phyloP scores from a whole-genome alignment of 2,113 vertebrate genomes.

The Ursus arctos region DNA sequence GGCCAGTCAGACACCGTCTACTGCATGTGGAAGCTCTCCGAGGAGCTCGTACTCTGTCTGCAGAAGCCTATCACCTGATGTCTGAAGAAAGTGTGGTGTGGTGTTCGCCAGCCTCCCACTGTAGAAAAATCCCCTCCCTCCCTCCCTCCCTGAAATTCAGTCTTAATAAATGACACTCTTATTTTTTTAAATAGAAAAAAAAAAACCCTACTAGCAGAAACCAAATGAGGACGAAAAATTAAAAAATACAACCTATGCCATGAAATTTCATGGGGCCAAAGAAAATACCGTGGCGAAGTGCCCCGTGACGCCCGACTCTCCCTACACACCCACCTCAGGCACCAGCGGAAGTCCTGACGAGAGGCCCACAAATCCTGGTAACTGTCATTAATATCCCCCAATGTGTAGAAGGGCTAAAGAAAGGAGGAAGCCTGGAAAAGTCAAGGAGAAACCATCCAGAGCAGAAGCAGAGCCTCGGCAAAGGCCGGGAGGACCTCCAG shows the following conservation, averaged over 20 bases:
- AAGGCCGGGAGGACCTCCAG: not conserved
- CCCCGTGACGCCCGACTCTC: not conserved
- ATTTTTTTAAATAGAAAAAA: not conserved
- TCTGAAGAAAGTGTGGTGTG: not conserved
- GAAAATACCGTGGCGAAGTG: not conserved
- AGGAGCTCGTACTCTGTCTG: not conserved
- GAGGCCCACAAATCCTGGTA: not conserved
- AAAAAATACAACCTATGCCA: not conserved
- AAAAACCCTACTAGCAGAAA: not conserved
- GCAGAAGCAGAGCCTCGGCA: not conserved
- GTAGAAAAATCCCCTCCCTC: not conserved
- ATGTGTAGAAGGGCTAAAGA: not conserved
- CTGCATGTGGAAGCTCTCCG: not conserved
- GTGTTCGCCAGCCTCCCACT: accelerated
- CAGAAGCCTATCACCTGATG: not conserved
- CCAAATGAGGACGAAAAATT: not conserved
- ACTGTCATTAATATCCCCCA: not conserved
- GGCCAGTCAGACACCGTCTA: not conserved
- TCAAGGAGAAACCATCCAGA: not conserved
- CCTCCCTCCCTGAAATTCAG: not conserved
- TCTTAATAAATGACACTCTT: not conserved
- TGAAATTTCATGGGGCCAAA: not conserved
- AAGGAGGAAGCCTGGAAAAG: not conserved
- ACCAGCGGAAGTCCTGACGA: too few relatives aligned
- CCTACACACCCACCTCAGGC: not conserved